Evolutionary conservation across 2,797 vertebrate genomes (phyloP).

Genomic region (Hypotaenidia okinawae): DNA sequence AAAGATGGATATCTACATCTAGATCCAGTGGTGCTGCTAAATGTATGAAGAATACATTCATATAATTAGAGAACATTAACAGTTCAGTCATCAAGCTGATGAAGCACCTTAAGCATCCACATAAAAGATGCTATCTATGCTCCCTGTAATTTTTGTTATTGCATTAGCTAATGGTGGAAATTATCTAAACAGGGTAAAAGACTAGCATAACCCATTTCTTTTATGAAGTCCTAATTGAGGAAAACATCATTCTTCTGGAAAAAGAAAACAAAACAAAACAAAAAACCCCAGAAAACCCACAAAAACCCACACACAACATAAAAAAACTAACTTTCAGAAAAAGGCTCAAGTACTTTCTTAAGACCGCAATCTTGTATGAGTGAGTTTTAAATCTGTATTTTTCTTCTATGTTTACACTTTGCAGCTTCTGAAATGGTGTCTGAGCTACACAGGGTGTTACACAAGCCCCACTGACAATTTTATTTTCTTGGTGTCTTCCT

Average conservation of each 20-base stretch:
- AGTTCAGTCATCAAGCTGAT: not conserved
- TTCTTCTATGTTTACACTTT: not conserved
- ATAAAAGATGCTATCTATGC: not conserved
- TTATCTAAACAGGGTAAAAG: not conserved
- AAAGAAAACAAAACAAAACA: no score
- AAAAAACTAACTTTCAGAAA: not conserved
- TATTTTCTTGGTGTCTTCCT: not conserved
- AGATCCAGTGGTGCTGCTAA: not conserved
- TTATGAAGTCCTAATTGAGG: not conserved
- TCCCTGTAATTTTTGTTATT: not conserved
- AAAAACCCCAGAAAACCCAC: no score
- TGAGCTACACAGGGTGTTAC: rapidly evolving
- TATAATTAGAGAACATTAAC: not conserved
- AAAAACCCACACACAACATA: no score
- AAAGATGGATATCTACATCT: not conserved
- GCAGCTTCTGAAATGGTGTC: not conserved
- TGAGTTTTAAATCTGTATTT: not conserved
- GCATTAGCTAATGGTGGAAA: not conserved
- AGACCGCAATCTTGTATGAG: rapidly evolving
- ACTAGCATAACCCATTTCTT: not conserved
- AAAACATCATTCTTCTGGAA: not conserved
- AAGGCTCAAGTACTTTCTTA: not conserved
- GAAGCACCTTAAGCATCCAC: not conserved
- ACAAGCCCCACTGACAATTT: not conserved
- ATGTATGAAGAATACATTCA: not conserved